Evolutionary conservation across 2,797 vertebrate genomes (phyloP).

Genomic region (Rhinoraja longicauda): DNA sequence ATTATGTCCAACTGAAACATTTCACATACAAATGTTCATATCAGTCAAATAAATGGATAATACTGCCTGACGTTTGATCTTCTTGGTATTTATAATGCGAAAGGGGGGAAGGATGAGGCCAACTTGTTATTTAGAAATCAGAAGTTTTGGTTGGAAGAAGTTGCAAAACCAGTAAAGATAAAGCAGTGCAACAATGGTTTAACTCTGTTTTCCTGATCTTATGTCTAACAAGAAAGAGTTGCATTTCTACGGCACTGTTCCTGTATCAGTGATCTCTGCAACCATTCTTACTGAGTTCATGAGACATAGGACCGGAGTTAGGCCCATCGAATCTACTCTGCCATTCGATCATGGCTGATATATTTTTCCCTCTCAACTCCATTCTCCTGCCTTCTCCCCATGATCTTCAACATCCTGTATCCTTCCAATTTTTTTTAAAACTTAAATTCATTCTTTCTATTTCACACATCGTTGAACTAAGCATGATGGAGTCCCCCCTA

Average conservation of each 20-base stretch:
- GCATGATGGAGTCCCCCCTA: too few relatives aligned
- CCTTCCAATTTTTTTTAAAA: background rate
- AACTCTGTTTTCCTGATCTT: background rate
- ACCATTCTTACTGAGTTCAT: background rate
- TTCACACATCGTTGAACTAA: background rate
- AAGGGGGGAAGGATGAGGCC: too few relatives aligned
- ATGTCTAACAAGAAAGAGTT: background rate
- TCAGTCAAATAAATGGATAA: background rate
- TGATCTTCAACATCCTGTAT: background rate
- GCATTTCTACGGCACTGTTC: background rate
- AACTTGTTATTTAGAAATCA: background rate
- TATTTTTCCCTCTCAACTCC: too few relatives aligned
- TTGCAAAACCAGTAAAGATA: background rate
- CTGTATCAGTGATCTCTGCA: background rate
- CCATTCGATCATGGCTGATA: too few relatives aligned
- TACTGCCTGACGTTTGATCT: too few relatives aligned
- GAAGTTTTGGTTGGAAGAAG: background rate
- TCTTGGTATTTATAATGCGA: background rate
- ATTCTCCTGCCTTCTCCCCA: too few relatives aligned
- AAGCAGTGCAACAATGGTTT: background rate
- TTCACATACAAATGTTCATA: background rate
- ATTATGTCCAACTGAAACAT: slow-evolving; percentile 9
- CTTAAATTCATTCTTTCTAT: background rate
- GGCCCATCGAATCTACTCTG: too few relatives aligned
- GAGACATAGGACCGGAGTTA: too few relatives aligned